phyloP scores from a whole-genome alignment of 2,888 invertebrate genomes.

The Bellardia bayeri region DNA sequence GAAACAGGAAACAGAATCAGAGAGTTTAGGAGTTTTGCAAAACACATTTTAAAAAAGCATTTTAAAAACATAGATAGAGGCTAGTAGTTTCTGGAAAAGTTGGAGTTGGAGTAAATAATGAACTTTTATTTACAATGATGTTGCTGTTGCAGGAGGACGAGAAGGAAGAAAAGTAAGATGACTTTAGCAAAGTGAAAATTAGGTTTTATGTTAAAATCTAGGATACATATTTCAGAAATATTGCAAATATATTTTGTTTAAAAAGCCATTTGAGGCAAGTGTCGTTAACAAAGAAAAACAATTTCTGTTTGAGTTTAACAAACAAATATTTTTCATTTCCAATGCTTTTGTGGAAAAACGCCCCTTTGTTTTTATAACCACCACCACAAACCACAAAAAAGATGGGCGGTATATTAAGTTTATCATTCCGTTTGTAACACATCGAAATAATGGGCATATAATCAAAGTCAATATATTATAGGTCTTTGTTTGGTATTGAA shows the following conservation, averaged over 20 bases:
- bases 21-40: constrained; percentile 39
- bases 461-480: no score
- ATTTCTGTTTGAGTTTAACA: constrained; percentile 12
- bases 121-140: constrained; percentile 30
- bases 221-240: neutral
- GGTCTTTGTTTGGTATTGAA: no score
- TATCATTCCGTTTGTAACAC: no score
- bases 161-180: neutral
- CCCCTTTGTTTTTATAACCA: constrained; percentile 14
- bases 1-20: constrained; percentile 49
- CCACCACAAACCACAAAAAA: no score
- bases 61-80: constrained; percentile 42
- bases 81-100: neutral
- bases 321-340: neutral
- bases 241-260: neutral
- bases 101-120: constrained; percentile 40
- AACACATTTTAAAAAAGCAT: constrained; percentile 47
- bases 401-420: no score
- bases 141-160: no score
- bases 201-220: no score
- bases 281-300: neutral
- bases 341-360: constrained; percentile 27
- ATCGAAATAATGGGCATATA: no score
- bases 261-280: neutral
- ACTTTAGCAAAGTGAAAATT: neutral